phyloP scores from a whole-genome alignment of 2,113 vertebrate genomes.

The Pimephales promelas region DNA sequence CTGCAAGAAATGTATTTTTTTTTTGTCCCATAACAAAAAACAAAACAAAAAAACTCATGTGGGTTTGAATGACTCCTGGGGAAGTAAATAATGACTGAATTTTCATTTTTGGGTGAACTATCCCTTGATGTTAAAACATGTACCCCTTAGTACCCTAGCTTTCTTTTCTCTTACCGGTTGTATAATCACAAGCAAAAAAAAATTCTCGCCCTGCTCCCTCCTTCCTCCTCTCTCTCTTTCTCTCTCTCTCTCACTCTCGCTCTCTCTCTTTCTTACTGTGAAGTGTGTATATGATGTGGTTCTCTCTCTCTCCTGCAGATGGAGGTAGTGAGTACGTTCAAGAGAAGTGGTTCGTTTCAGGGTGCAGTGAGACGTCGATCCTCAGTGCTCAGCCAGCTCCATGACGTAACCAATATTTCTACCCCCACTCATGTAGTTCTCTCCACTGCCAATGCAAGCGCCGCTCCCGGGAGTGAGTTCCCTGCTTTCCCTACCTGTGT shows the following conservation, averaged over 20 bases:
- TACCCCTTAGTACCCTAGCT: neutral
- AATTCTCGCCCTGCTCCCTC: conserved; percentile 20
- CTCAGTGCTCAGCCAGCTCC: conserved; percentile 93
- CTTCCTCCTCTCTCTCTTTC: neutral
- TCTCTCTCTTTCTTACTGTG: neutral
- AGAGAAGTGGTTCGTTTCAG: conserved; percentile 96
- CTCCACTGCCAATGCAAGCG: conserved; percentile 88
- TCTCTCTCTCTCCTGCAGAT: conserved; percentile 92
- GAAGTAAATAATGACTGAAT: neutral
- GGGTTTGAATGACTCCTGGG: neutral
- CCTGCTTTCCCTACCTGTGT: conserved; percentile 68
- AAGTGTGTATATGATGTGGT: conserved; percentile 74
- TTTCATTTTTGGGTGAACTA: neutral
- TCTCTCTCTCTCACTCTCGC: no score
- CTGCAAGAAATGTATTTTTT: neutral
- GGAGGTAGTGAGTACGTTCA: conserved; percentile 98
- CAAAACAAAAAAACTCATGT: neutral
- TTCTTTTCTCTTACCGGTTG: conserved; percentile 23
- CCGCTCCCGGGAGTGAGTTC: conserved; percentile 91
- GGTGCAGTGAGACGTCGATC: conserved; percentile 88
- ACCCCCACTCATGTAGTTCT: conserved; percentile 94
- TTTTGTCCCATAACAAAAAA: neutral
- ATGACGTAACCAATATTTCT: conserved; percentile 96
- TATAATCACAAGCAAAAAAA: conserved; percentile 32
- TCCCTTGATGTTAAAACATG: neutral